These are phyloP conservation scores for Gopherus evgoodei DNA, from an alignment of 2,113 vertebrate genomes.

Conservation along the genomic window DNA sequence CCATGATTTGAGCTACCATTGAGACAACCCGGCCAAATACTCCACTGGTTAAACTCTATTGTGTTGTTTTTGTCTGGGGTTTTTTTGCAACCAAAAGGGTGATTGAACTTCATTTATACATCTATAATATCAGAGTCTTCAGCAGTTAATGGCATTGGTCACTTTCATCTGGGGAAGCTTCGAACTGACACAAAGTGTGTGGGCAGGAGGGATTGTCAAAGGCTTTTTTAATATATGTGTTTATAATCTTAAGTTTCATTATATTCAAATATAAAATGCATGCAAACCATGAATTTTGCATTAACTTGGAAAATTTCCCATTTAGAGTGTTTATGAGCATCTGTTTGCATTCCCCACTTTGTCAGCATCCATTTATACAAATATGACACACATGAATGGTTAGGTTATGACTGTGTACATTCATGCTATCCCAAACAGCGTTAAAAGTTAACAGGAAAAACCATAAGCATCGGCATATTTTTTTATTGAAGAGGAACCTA, in stretches of 20 bases:
- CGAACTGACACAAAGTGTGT: neutral
- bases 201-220: neutral
- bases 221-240: neutral
- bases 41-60: neutral
- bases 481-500: neutral
- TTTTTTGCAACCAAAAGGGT: neutral
- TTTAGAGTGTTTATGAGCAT: neutral
- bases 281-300: neutral
- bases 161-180: neutral
- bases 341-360: neutral
- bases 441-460: neutral
- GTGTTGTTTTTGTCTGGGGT: neutral
- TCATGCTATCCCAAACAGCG: neutral
- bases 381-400: neutral
- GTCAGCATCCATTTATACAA: neutral
- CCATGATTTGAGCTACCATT: neutral
- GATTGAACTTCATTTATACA: neutral
- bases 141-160: neutral
- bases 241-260: neutral
- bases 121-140: neutral
- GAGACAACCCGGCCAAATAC: neutral
- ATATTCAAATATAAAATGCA: neutral
- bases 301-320: neutral
- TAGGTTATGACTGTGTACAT: neutral
- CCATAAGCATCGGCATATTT: neutral